Base-by-base conservation (phyloP, 2,113 vertebrate species). In the Microtus pennsylvanicus region DNA sequence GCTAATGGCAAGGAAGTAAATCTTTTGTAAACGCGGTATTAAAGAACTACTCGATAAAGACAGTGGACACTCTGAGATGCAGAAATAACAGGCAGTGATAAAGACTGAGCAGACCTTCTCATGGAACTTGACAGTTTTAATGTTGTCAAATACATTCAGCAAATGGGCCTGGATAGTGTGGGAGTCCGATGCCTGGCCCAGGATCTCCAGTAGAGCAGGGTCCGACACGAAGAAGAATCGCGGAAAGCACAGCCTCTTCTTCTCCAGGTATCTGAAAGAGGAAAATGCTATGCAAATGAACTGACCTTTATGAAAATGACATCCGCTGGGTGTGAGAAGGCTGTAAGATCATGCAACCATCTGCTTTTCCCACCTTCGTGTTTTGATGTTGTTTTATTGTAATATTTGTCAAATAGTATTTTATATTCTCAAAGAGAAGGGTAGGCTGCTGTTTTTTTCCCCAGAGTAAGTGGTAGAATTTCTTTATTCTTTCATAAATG, bases 151-250 rank as follows among this genome's bases (percentile, higher is more conserved):
- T 78, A 99, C 98, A 3, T 99, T 99, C 96, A 99, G 99, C 80
- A 99, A 98, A 95, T 99, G 99, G 35, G 99, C 99, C 97, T 99
- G 99, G 95, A 99, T 99, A 11, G 98, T 99, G 98, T 99, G 99
- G 5, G 99, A 99, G 97, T 99, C 99, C 0, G 99, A 99, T 1
- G 99, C 99, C 97, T 99, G 99, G 50, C 99, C 99, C 97, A 99
- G 98, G 95, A 99, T 99, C 98, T 99, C 99, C 96, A 99, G 98
- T 35, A 99, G 99, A 16, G 99, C 99, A 1, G 99, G 99, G 96
- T 99, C 99, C 0, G 99, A 99, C 69, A 99, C 99, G 1, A 99
- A 99, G 98, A 99, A 99, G 98, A 99, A 99, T 10, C 99, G 99
- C 89, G 99, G 99, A 95, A 99, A 99, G 3, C 99, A 98, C 30